These are phyloP conservation scores for Excalfactoria chinensis DNA, from an alignment of 2,113 vertebrate genomes.

Conservation along the genomic window DNA sequence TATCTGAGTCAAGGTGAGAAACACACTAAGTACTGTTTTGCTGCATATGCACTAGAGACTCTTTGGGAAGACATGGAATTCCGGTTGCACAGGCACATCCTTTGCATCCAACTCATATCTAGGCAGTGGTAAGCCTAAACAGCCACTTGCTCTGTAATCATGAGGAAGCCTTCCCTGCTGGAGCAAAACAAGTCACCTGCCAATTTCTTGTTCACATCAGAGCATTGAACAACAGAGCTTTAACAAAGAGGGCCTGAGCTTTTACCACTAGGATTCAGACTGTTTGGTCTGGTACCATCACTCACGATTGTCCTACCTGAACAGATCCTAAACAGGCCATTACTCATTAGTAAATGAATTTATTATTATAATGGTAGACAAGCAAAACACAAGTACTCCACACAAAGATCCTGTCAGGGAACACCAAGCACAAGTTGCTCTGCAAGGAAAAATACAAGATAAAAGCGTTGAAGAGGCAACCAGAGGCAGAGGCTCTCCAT, in stretches of 20 bases:
- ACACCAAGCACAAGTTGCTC: background rate
- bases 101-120: background rate
- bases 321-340: background rate
- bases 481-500: background rate
- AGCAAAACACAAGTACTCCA: background rate
- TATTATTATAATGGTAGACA: background rate
- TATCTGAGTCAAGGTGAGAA: background rate
- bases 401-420: background rate
- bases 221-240: background rate
- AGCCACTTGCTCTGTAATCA: background rate
- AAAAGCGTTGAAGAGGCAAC: accelerated
- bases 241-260: background rate
- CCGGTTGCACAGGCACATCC: background rate
- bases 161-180: background rate
- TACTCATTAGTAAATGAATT: background rate
- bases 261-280: background rate
- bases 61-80: background rate
- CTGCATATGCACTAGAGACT: background rate
- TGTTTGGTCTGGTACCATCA: background rate
- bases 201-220: background rate
- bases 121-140: background rate
- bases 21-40: background rate
- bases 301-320: background rate
- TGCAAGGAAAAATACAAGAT: background rate
- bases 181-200: background rate